Base-by-base conservation (phyloP, 2,888 invertebrate species). In the Sericinus montela region DNA sequence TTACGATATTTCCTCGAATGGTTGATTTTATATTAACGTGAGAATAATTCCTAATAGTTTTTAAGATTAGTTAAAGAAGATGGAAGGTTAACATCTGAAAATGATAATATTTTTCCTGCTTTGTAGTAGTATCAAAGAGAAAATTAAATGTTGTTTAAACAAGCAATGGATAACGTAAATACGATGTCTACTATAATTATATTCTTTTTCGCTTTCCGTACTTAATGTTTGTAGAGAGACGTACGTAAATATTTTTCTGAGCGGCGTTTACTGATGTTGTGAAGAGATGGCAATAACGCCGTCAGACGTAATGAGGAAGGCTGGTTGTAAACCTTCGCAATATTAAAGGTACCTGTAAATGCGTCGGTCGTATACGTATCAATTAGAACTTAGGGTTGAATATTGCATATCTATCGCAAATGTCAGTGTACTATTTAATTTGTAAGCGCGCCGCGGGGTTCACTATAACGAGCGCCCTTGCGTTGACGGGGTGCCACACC, bases 251-350 rank as follows among this genome's bases (percentile, higher is more conserved):
- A 82, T 82, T 82, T 80, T 78, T 79, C 75, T 69, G 66, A 74
- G 72, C 76, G 73, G 72, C 71, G 70, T 69, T 75, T 75, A 77
- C 74, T 75, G 72, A 76, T 72, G 75, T 76, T 75, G 69, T 72
- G 69, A 67, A 60, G 67, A 73, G 74, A 75, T 72, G 71, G 78
- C 76, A 78, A 80, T 81, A 80, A 76, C 72, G 67, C 70, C 72
- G 76, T 75, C 79, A 76, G 75, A 75, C 75, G 79, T 81, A 81
- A 82, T 81, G 79, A 82, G 77, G 75, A 78, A 77, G 72, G 71
- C 64, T 71, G 73, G 68, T 65, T 69, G 67, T 75, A 72, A 72
- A 70, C 58, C 62, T 65, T 67, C 48, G 48, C 68, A 59, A 71
- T 54, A 48, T 52, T 61, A 48, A 42, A 53, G 30, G 41, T 59